A percentile compares a stretch with the other conserved stretches of the same genome.
Conservation (phyloP, 2,888 invertebrate species). For the Lypha dubia region DNA sequence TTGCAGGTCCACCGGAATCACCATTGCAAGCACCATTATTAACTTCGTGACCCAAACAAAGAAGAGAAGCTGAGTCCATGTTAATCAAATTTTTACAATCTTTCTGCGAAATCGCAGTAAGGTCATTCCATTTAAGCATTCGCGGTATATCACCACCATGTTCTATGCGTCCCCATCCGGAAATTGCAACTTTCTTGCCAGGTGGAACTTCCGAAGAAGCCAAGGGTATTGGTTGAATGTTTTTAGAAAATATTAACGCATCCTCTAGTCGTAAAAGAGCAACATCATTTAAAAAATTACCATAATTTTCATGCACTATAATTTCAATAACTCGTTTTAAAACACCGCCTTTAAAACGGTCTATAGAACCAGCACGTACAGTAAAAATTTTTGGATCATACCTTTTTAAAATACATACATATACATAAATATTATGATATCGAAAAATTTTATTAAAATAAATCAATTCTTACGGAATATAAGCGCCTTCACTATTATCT, state of each 20-base stretch:
- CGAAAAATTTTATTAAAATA: neutral
- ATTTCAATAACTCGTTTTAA: constrained; percentile 75
- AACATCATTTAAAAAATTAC: constrained; percentile 77
- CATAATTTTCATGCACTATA: constrained; percentile 76
- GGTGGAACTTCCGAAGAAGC: constrained; percentile 74
- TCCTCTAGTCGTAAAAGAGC: constrained; percentile 75
- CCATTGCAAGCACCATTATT: constrained; percentile 79
- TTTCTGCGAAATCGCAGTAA: constrained; percentile 73
- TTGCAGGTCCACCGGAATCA: constrained; percentile 80
- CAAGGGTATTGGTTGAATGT: constrained; percentile 77
- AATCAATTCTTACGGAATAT: constrained; percentile 73
- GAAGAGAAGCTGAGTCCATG: constrained; percentile 72
- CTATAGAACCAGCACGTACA: constrained; percentile 73
- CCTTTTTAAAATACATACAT: constrained; percentile 51
- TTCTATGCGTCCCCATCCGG: constrained; percentile 78
- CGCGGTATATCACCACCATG: constrained; percentile 76
- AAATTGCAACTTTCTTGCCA: constrained; percentile 75
- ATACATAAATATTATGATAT: neutral
- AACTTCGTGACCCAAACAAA: constrained; percentile 77
- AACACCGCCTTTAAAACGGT: constrained; percentile 78
- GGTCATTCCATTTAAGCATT: constrained; percentile 77
- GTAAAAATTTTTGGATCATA: constrained; percentile 44
- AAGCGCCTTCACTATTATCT: constrained; percentile 61
- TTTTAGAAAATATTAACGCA: constrained; percentile 75
- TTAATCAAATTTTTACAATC: constrained; percentile 73